Percentiles rank a stretch among this genome's conserved stretches.
phyloP scores from a whole-genome alignment of 2,888 invertebrate species.

The Euphydryas editha region DNA sequence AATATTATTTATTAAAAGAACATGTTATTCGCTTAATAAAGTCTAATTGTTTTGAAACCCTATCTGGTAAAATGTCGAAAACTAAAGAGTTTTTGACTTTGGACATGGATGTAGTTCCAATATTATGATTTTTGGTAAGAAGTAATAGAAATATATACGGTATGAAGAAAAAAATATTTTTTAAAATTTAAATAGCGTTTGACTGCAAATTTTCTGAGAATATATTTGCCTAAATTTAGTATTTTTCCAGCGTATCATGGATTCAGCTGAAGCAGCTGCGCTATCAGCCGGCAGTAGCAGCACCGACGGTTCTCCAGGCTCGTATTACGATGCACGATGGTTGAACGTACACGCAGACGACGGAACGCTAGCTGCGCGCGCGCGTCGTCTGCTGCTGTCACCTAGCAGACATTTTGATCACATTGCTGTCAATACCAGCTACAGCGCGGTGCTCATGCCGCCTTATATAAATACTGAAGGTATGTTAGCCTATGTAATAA shows the following conservation, averaged over 20 bases:
- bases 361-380: slow-evolving; percentile 88
- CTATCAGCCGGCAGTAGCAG: slow-evolving; percentile 84
- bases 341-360: slow-evolving; percentile 90
- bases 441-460: slow-evolving; percentile 95
- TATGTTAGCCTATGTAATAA: slow-evolving; percentile 53
- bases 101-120: too few species aligned
- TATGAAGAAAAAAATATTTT: too few species aligned
- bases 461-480: slow-evolving; percentile 89
- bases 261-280: slow-evolving; percentile 94
- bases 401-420: slow-evolving; percentile 94
- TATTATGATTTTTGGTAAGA: too few species aligned
- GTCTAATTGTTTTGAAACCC: too few species aligned
- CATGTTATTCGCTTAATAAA: too few species aligned
- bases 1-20: too few species aligned
- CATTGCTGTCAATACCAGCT: slow-evolving; percentile 91
- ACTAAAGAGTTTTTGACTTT: too few species aligned
- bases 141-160: too few species aligned
- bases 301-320: slow-evolving; percentile 82
- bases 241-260: slow-evolving; percentile 90
- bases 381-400: slow-evolving; percentile 88
- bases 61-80: too few species aligned
- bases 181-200: neutral
- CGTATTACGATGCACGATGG: slow-evolving; percentile 92
- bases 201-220: neutral
- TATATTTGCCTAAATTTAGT: neutral